These are phyloP conservation scores for Serilophus lunatus DNA, from an alignment of 2,113 vertebrate genomes.

Conservation along the genomic window DNA sequence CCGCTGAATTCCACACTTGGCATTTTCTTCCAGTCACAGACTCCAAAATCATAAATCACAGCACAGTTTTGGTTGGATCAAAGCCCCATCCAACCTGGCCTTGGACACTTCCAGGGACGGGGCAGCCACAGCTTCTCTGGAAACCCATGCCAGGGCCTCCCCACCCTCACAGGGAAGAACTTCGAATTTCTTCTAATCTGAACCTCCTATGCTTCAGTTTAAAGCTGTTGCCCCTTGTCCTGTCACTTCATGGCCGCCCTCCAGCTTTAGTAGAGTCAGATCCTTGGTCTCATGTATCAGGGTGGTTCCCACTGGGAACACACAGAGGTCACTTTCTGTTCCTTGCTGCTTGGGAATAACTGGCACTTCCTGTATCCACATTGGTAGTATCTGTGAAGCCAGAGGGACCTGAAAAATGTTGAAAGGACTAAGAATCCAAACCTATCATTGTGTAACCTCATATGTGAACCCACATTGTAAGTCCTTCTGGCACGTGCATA, in stretches of 20 bases:
- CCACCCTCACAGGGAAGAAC: background rate
- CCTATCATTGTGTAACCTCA: background rate
- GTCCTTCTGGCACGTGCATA: accelerated
- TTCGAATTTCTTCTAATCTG: background rate
- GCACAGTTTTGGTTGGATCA: background rate
- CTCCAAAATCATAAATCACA: background rate
- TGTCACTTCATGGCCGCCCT: background rate
- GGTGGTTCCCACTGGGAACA: background rate
- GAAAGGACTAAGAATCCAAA: background rate
- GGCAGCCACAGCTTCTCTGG: background rate
- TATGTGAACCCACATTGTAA: accelerated
- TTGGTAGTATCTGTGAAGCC: background rate
- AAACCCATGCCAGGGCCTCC: background rate
- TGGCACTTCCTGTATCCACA: background rate
- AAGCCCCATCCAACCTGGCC: background rate
- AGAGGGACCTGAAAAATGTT: background rate
- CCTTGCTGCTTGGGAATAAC: background rate
- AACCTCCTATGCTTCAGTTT: background rate
- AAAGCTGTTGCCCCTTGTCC: background rate
- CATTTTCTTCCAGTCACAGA: background rate
- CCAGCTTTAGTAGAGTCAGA: too few relatives aligned
- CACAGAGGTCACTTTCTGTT: background rate
- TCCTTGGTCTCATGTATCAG: accelerated
- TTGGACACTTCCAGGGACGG: background rate
- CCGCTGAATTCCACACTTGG: background rate